Base-by-base conservation (phyloP, 2,888 invertebrate genomes). In the Harpalus rubripes region DNA sequence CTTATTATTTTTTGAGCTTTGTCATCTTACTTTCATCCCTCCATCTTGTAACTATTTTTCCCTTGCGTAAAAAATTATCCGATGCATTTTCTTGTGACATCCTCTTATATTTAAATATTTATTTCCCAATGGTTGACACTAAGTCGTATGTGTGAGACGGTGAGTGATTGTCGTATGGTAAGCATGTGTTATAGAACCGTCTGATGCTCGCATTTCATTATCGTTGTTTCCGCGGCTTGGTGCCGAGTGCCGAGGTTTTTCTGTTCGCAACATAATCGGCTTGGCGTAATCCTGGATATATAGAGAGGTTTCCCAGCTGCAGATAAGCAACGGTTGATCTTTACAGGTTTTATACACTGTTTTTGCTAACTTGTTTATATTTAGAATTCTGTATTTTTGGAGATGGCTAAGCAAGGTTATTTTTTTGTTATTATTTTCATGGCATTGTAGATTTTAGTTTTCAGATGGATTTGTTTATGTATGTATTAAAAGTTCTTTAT, bases 241-340 rank as follows among this genome's bases (percentile, higher is more conserved):
- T 18, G 18, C 16, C 59, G 16, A 15, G 7, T 59, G 15, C 16
- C 65, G 39, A 15, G 16, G 72, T 72, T 72, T 72, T 72, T 72
- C 26, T 72, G 72, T 32, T 44, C n/a, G 15, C 41, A 44, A 72
- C 72, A 72, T 72, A 72, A 72, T 72, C 72, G 72, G 72, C 72
- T 72, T 72, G 72, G 39, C 39, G 72, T 72, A 72, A 72, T 72
- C 72, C 72, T 41, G 72, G 72, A 72, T 72, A 72, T 18, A 72
- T 72, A 15, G 44, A 44, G 72, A 72, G 72, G 72, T 72, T 72
- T 41, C 15, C 26, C 22, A 26, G 63, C 18, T 12, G 26, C 15
- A 59, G 63, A 63, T 63, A 63, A 63, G 63, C 63, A 12, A 26
- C 15, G 22, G 22, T 26, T 63, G 63, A 63, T 63, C 63, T 26